These are phyloP conservation scores for Clavelina lepadiformis DNA, from an alignment of 23 tunicate genomes.

Conservation along the genomic window DNA sequence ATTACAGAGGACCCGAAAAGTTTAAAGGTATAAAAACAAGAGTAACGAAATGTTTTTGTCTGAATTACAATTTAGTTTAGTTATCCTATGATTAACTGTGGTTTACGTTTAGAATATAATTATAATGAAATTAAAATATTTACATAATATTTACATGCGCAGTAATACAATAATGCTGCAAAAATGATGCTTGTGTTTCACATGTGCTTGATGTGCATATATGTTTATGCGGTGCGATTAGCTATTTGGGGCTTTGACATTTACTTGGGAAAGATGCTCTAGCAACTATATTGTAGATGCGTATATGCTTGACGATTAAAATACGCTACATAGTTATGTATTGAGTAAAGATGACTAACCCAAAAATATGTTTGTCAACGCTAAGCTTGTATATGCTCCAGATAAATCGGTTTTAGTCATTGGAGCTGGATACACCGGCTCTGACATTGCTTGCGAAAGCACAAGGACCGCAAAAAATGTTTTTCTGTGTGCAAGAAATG, in stretches of 20 bases:
- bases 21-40: constrained; percentile 33
- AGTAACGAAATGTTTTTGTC: not conserved
- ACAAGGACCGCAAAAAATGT: constrained; percentile 18
- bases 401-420: constrained; percentile 56
- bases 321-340: not conserved
- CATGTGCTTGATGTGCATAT: no score
- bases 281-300: no score
- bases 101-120: no score
- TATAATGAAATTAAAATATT: no score
- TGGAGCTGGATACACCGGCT: constrained; percentile 47
- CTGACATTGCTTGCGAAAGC: constrained; percentile 39
- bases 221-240: no score
- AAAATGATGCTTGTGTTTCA: no score
- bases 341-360: not conserved
- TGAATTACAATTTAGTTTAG: not conserved
- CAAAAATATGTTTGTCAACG: not conserved
- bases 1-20: constrained; percentile 19
- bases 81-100: no score
- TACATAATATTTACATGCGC: no score
- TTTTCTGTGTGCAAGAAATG: constrained; percentile 34
- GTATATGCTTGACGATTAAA: no score
- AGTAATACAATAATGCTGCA: no score
- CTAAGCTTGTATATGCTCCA: constrained; percentile 1
- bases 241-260: no score
- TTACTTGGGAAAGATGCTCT: no score